Evolutionary conservation across 1,140 invertebrate genomes (phyloP), one percentile per base, ranked within the genome.

Genomic region (Papilio dardanus): DNA sequence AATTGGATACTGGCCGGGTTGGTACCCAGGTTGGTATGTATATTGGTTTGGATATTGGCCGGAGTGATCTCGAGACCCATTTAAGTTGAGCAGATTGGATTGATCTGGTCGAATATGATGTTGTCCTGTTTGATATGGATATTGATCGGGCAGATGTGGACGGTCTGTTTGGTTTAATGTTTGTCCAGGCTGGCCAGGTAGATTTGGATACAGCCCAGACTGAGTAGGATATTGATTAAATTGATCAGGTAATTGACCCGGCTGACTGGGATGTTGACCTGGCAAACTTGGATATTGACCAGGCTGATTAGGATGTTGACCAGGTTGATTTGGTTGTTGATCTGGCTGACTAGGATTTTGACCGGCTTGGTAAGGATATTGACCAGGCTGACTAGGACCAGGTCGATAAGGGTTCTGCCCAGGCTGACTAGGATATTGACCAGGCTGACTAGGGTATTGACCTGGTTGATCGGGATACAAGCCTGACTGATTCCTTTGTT

Each of bases 141-240:
- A 71, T 46, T 71, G 68, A 10, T 54, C 21, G 16, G 50, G 50
- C 21, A 12, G 50, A 12, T 54, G 4, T 24, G 50, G 21, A 54
- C 21, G 50, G 12, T 54, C 50, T 24, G 50, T 54, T 54, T 54
- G 50, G 28, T 24, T 58, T 24, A 14, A 24, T 50, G 54, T 14
- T 65, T 74, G 35, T 16, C 24, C 73, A 19, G 50, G 37, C 21
- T 65, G 31, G 21, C 73, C 37, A 37, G 74, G 30, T 46, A 67
- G 6, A 28, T 35, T 67, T n/a, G 73, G 62, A 42, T 82, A 74
- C 24, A 37, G 21, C 40, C 65, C n/a, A 30, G 58, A 21, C 4
- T 76, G 50, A 68, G 28, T 54, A 30, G 77, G 71, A 28, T 76
- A 67, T 71, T 71, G 68, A 46, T 40, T 71, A 7, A 62, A 74